Evolutionary conservation across 2,797 vertebrate species (phyloP).

Genomic region (Percopsis omiscomaycus): DNA sequence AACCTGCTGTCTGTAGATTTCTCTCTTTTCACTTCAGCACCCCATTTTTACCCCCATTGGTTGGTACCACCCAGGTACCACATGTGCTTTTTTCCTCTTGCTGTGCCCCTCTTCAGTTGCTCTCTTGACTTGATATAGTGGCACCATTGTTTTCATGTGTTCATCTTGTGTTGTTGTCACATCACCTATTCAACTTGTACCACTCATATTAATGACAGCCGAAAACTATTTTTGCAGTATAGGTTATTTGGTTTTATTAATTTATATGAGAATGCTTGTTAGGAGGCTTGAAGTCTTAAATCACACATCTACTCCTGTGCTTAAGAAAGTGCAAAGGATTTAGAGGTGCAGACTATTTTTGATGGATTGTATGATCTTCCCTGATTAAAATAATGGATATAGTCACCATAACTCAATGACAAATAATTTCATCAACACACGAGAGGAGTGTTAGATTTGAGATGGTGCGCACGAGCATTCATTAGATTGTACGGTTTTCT

Average conservation of each 20-base stretch:
- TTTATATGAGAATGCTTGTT: neutral
- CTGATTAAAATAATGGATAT: too few relatives aligned
- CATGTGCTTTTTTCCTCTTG: conserved; percentile 12
- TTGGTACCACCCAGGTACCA: conserved; percentile 32
- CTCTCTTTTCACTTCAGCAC: conserved; percentile 39
- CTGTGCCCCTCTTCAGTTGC: conserved; percentile 20
- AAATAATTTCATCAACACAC: too few relatives aligned
- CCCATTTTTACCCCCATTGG: conserved; percentile 33
- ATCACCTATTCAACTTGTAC: too few relatives aligned
- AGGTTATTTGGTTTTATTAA: neutral
- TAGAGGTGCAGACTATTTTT: too few relatives aligned
- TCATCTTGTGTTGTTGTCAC: neutral
- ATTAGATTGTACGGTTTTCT: neutral
- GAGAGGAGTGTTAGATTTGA: too few relatives aligned
- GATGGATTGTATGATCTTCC: too few relatives aligned
- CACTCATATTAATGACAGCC: neutral
- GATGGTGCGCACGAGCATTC: neutral
- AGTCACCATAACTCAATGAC: too few relatives aligned
- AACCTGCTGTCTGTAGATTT: conserved; percentile 86
- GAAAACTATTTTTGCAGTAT: neutral
- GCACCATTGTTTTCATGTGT: conserved; percentile 3
- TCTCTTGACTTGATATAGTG: conserved; percentile 2
- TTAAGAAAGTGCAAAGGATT: too few relatives aligned
- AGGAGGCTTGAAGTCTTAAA: too few relatives aligned
- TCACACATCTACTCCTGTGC: too few relatives aligned